Evolutionary conservation across 2,113 vertebrate genomes (phyloP), one percentile per base, ranked within the genome.

Genomic region (Paramisgurnus dabryanus): DNA sequence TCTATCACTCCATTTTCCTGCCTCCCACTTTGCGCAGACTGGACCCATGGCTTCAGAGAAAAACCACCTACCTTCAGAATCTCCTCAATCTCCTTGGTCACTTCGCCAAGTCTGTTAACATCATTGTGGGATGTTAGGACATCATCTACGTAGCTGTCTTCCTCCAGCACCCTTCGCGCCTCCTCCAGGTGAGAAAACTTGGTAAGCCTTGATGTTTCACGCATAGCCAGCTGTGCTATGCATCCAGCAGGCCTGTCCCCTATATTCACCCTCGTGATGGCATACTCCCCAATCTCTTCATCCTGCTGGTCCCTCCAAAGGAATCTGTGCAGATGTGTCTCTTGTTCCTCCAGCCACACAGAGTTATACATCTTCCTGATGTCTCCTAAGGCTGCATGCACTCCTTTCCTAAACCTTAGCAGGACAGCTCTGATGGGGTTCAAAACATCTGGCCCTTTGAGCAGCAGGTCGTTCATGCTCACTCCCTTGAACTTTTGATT

Each of bases 261-360:
- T 2, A 85, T 85, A 18, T 82, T 86, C 0, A 87, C 79, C 0
- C 74, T 77, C 0, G 63, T 85, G 22, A 87, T 18, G 0, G 40
- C 80, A 7, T 82, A 86, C 0, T 84, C 82, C 0, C 9, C 63
- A 0, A 84, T 50, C 2, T 85, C 70, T 1, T 63, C 80, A 5
- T 75, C 71, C 6, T 55, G 0, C 0, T 43, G 22, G 17, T 85
- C 76, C 47, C 77, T 80, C 84, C 80, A 82, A 5, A 82, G 68
- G 10, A 85, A 86, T 7, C 77, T 70, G 27, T 86, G 83, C 0
- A 86, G 71, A 2, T 83, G 83, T 15, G 86, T 64, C 1, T 86
- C 81, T 1, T 0, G 22, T 22, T 0, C 40, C 45, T 40, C n/a
- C 9, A 40, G 45, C 45, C 4, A 6, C 41, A 41, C 4, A 65